Evolutionary conservation across 2,888 invertebrate species (phyloP).

Genomic region (Watsonalla cultraria): DNA sequence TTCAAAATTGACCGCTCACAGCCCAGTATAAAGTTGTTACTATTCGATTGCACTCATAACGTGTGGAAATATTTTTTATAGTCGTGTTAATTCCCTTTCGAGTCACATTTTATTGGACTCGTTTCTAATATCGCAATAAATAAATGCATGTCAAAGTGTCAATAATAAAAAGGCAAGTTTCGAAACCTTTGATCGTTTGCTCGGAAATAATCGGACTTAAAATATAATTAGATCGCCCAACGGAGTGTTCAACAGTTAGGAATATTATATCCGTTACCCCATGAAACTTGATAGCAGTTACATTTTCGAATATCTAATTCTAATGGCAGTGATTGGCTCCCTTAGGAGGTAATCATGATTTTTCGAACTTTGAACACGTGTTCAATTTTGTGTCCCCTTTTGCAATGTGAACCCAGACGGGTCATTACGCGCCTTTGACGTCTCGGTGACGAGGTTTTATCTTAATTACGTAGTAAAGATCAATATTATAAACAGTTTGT

Average conservation of each 20-base stretch:
- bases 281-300: conserved; percentile 67
- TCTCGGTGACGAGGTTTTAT: conserved; percentile 29
- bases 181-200: conserved; percentile 33
- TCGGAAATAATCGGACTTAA: conserved; percentile 14
- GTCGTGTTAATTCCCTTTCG: conserved; percentile 33
- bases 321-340: conserved; percentile 76
- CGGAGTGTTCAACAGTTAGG: conserved; percentile 28
- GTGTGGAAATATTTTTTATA: conserved; percentile 42
- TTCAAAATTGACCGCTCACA: conserved; percentile 53
- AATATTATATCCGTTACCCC: conserved; percentile 51
- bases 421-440: conserved; percentile 31
- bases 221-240: conserved; percentile 25
- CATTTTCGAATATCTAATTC: conserved; percentile 74
- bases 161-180: conserved; percentile 12
- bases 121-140: conserved; percentile 15
- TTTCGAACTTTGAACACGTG: conserved; percentile 73
- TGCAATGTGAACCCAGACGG: conserved; percentile 58
- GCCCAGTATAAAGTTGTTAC: conserved; percentile 39
- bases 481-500: neutral
- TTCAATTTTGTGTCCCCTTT: conserved; percentile 64
- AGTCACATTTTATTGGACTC: conserved; percentile 24
- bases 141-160: conserved; percentile 16
- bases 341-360: conserved; percentile 74
- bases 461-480: conserved; percentile 12
- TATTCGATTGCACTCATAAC: conserved; percentile 41